Evolutionary conservation across 2,888 invertebrate genomes (phyloP), one percentile per base, ranked within the genome.

Genomic region (Campoplex capitator): DNA sequence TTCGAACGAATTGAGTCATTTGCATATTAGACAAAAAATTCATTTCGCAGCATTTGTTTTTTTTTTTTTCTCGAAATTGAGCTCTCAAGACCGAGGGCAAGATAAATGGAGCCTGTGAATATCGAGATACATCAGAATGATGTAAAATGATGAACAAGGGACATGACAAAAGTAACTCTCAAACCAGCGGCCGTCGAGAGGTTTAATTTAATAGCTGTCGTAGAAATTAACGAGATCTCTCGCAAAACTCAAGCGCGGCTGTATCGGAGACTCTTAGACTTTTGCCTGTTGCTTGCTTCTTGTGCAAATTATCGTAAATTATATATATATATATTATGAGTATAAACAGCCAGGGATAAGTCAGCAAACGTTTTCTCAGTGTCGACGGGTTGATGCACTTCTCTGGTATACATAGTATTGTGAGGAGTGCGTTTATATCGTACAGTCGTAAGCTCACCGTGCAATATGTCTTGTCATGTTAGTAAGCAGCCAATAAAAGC

Each of bases 351-450:
- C 71, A 67, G 65, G 28, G 68, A 68, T 28, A 74, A 67, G 74
- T 67, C 80, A 80, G 85, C 79, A 79, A 82, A 83, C 84, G 89
- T 78, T 91, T 90, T 90, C 88, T 90, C 90, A 90, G 88, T 89
- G 91, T 90, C 91, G 89, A 83, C 88, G 84, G 78, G 86, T 87
- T 91, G 92, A 91, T 91, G 92, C 90, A 90, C 89, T 91, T 90
- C 85, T 83, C 77, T 84, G 83, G 89, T 82, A 76, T 78, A 74
- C 42, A 74, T 74, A 78, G 42, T 74, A 68, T 68, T 58, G 35
- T 56, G 56, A 78, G 58, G 18, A 74, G 77, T 54, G 58, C 48
- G 67, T 16, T 68, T 62, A 56, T 28, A 35, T 68, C n/a, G 48
- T 76, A 32, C 18, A 35, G 65, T 35, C 23, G 56, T 70, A 78